Percentiles rank a stretch among this genome's conserved stretches.
These are phyloP conservation scores for Typhlichthys subterraneus DNA, from an alignment of 2,797 vertebrate species.

Conservation along the genomic window DNA sequence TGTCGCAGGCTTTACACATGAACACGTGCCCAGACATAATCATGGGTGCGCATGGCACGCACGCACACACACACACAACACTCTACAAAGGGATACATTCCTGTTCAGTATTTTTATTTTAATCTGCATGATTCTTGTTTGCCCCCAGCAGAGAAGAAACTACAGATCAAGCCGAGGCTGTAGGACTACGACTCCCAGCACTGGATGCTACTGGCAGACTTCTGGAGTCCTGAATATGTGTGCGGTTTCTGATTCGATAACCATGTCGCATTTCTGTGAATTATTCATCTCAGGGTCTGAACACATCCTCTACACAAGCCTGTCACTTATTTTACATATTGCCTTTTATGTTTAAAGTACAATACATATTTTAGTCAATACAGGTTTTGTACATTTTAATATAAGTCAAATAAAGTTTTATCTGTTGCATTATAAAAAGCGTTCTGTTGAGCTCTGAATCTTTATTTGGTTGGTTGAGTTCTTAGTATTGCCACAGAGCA, in stretches of 20 bases:
- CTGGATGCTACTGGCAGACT: not conserved
- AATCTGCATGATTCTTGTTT: slow-evolving; percentile 3
- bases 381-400: slow-evolving; percentile 43
- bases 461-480: slow-evolving; percentile 12
- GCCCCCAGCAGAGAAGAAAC: slow-evolving; percentile 54
- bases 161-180: slow-evolving; percentile 74
- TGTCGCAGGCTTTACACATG: not conserved
- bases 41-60: not conserved
- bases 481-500: slow-evolving; percentile 7
- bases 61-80: not conserved
- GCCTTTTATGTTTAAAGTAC: slow-evolving; percentile 25
- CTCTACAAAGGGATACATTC: slow-evolving; percentile 1
- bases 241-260: not conserved
- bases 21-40: slow-evolving; percentile 8
- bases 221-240: not conserved
- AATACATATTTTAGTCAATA: slow-evolving; percentile 11
- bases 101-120: slow-evolving; percentile 14
- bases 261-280: slow-evolving; percentile 10
- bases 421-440: not conserved
- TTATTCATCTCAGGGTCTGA: slow-evolving; percentile 43
- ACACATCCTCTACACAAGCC: slow-evolving; percentile 15
- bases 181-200: slow-evolving; percentile 18
- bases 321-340: slow-evolving; percentile 15
- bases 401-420: slow-evolving; percentile 36
- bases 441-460: slow-evolving; percentile 4